Conservation (phyloP, 2,888 invertebrate genomes). For the Ypsolopha sequella region DNA sequence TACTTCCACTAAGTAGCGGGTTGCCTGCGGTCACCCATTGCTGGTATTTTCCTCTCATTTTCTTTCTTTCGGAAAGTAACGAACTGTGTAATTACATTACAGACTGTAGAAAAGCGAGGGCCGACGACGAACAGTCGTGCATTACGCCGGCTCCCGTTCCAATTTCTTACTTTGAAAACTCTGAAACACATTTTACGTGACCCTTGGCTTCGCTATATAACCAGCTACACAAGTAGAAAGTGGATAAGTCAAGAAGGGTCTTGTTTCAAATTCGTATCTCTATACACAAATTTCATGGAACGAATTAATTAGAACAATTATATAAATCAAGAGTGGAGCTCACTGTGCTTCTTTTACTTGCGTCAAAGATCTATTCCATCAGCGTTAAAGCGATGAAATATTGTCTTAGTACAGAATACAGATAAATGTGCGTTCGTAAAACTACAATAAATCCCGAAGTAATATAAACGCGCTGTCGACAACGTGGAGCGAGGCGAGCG, state of each 20-base stretch:
- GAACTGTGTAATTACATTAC: constrained; percentile 49
- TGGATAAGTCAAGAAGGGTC: not conserved
- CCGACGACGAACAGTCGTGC: constrained; percentile 24
- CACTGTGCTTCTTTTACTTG: no score
- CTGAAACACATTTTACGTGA: constrained; percentile 8
- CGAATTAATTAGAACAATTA: not conserved
- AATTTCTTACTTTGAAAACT: constrained; percentile 25
- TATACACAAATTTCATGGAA: not conserved
- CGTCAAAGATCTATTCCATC: not conserved
- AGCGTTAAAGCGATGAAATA: not conserved
- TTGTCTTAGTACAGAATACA: constrained; percentile 21
- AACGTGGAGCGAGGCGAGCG: constrained; percentile 28
- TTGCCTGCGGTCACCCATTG: constrained; percentile 25
- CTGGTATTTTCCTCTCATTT: constrained; percentile 46
- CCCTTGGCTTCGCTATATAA: not conserved
- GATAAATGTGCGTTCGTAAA: constrained; percentile 56
- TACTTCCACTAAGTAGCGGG: constrained; percentile 7
- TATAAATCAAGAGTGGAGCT: not conserved
- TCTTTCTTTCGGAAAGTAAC: constrained; percentile 53
- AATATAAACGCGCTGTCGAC: constrained; percentile 63
- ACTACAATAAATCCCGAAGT: constrained; percentile 61
- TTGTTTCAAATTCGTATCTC: not conserved
- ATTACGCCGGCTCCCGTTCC: constrained; percentile 24
- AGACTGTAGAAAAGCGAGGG: constrained; percentile 32
- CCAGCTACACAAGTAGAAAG: not conserved